Percentiles rank a stretch among this genome's conserved stretches.
phyloP scores from a whole-genome alignment of 2,797 vertebrate species.

The Staurois parvus region DNA sequence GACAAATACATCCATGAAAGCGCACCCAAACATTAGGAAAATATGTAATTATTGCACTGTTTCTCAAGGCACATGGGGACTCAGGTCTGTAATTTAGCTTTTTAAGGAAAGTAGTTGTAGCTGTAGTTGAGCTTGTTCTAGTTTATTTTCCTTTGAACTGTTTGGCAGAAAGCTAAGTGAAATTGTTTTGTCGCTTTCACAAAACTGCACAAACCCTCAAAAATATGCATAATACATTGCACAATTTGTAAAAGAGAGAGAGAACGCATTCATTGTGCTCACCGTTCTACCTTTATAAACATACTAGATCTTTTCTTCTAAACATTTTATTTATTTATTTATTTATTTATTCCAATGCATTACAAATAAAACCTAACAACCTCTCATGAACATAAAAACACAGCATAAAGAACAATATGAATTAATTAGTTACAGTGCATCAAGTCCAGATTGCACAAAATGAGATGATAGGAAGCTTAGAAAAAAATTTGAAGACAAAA shows the following conservation, averaged over 20 bases:
- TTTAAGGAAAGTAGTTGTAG: slow-evolving; percentile 36
- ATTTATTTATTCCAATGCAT: background rate
- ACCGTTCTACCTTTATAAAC: background rate
- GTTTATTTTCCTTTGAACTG: slow-evolving; percentile 30
- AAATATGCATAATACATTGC: slow-evolving; percentile 9
- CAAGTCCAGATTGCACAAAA: too few relatives aligned
- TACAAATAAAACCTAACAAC: background rate
- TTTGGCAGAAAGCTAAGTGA: slow-evolving; percentile 41
- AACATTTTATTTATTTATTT: too few relatives aligned
- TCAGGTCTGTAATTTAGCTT: slow-evolving; percentile 36
- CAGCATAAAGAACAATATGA: too few relatives aligned
- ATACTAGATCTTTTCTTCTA: too few relatives aligned
- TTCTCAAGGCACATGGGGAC: background rate
- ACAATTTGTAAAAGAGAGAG: background rate
- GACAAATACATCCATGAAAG: background rate
- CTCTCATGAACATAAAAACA: too few relatives aligned
- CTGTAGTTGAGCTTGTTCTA: slow-evolving; percentile 9
- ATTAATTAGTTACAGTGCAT: too few relatives aligned
- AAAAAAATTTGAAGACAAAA: too few relatives aligned
- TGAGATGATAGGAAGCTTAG: too few relatives aligned
- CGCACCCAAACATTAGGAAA: slow-evolving; percentile 22
- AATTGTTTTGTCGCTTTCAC: slow-evolving; percentile 17
- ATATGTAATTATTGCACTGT: slow-evolving; percentile 4
- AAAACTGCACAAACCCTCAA: background rate
- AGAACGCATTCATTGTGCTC: background rate